Conservation (phyloP, 2,113 vertebrate genomes). For the Amazona guildingii region DNA sequence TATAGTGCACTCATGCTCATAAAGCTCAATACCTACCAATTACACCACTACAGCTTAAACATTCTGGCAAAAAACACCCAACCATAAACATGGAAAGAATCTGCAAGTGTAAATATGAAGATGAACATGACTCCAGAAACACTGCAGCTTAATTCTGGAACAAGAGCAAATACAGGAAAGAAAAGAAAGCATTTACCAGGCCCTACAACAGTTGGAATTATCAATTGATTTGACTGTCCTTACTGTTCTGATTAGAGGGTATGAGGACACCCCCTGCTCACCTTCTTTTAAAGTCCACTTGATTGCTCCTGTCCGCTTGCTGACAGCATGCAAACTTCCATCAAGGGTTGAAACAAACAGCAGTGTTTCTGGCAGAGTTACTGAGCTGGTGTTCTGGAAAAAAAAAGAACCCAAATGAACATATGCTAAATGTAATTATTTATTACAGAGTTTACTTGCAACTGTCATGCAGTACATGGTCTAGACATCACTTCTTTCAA, state of each 20-base stretch:
- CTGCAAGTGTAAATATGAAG: neutral
- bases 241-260: neutral
- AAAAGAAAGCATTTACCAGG: neutral
- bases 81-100: neutral
- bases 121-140: neutral
- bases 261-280: conserved; percentile 59
- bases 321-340: conserved; percentile 95
- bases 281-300: conserved; percentile 99
- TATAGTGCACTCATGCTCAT: neutral
- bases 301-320: conserved; percentile 92
- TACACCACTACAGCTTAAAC: neutral
- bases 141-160: neutral
- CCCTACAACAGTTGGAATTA: neutral
- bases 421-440: neutral
- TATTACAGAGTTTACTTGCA: neutral
- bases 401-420: neutral
- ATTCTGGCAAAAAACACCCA: neutral
- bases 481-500: neutral
- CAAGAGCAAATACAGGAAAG: neutral
- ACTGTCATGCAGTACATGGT: neutral
- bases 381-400: conserved; percentile 82
- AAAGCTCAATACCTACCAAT: neutral
- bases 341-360: conserved; percentile 97
- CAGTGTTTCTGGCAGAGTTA: conserved; percentile 92
- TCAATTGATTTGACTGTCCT: neutral